Conservation (phyloP, 2,888 invertebrate species). For the Syritta pipiens region DNA sequence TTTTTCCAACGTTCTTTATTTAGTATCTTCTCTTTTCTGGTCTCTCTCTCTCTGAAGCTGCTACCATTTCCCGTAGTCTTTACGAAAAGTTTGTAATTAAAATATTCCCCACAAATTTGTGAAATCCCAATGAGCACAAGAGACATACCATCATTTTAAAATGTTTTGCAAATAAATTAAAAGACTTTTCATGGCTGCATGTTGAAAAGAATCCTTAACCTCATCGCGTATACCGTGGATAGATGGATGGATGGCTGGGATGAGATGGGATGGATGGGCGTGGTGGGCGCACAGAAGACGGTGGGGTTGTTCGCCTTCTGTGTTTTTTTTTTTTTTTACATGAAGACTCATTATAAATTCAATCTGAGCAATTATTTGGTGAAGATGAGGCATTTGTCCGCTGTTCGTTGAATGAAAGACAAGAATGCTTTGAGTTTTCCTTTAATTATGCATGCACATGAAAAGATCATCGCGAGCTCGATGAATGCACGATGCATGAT, state of each 20-base stretch:
- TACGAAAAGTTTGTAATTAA: conserved; percentile 66
- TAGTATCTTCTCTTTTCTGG: neutral
- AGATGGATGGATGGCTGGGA: conserved; percentile 1
- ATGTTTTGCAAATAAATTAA: conserved; percentile 56
- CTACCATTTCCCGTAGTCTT: conserved; percentile 29
- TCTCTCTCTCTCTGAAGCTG: no score
- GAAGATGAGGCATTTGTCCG: conserved; percentile 54
- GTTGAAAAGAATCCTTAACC: conserved; percentile 63
- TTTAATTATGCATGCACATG: conserved; percentile 80
- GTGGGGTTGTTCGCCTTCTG: no score
- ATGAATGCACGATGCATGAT: conserved; percentile 39
- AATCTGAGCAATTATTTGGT: conserved; percentile 66
- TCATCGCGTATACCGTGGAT: conserved; percentile 21
- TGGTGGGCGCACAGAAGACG: no score
- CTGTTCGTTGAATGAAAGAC: conserved; percentile 33
- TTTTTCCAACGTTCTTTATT: conserved; percentile 26
- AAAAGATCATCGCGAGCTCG: conserved; percentile 76
- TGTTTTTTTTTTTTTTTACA: conserved; percentile 1
- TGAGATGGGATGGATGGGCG: no score
- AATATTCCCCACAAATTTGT: conserved; percentile 54
- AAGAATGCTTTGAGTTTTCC: conserved; percentile 49
- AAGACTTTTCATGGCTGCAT: conserved; percentile 43
- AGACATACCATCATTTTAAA: conserved; percentile 54
- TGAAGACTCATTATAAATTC: conserved; percentile 62
- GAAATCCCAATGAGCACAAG: conserved; percentile 38